Evolutionary conservation across 2,888 invertebrate genomes (phyloP).

Genomic region (Fragum sueziense): DNA sequence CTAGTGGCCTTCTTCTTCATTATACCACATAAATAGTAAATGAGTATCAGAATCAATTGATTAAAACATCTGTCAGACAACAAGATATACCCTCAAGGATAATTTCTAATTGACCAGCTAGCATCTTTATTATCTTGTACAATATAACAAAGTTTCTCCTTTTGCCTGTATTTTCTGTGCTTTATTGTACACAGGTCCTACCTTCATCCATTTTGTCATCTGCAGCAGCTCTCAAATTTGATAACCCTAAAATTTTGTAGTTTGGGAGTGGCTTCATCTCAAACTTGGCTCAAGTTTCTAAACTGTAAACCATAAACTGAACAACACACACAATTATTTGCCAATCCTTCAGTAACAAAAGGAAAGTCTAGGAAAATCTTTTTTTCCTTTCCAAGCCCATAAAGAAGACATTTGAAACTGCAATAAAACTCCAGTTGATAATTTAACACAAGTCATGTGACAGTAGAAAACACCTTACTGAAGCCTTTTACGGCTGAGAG

Average conservation of each 20-base stretch:
- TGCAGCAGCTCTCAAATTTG: no score
- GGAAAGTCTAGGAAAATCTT: background rate
- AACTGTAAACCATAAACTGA: no score
- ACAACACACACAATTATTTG: no score
- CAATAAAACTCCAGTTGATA: background rate
- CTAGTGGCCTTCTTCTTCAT: no score
- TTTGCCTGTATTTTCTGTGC: no score
- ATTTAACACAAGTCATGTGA: background rate
- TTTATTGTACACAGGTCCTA: no score
- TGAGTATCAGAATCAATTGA: background rate
- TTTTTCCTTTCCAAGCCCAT: background rate
- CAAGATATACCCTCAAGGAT: background rate
- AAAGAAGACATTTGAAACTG: background rate
- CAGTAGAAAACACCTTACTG: background rate
- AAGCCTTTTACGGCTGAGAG: background rate
- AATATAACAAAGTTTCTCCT: no score
- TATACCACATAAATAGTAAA: background rate
- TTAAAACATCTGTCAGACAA: background rate
- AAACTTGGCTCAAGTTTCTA: no score
- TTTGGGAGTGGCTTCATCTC: no score
- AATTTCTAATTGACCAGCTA: background rate
- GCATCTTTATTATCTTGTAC: no score
- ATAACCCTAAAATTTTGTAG: no score
- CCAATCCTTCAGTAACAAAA: background rate
- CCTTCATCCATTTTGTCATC: no score